These are phyloP conservation scores for Tetragonula clypearis DNA, from an alignment of 1,140 invertebrate species.

Conservation along the genomic window DNA sequence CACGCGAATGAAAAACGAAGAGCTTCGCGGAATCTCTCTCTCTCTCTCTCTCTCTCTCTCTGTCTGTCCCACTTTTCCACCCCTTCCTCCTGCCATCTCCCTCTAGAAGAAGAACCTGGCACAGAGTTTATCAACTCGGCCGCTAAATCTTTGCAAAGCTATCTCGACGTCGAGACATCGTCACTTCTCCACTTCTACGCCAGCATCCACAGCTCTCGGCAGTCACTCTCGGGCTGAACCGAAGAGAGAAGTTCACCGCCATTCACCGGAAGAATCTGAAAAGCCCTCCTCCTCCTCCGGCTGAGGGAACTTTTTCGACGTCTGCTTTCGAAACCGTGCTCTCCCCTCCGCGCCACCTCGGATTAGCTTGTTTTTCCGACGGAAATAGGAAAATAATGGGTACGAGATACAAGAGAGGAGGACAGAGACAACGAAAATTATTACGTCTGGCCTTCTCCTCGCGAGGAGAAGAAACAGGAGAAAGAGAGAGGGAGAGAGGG, in stretches of 20 bases:
- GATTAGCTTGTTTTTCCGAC: conserved; percentile 43
- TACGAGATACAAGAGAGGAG: not conserved
- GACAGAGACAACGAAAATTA: conserved; percentile 49
- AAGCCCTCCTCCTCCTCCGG: no score
- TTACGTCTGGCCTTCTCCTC: conserved; percentile 35
- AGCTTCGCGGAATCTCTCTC: no score
- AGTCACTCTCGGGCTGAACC: not conserved
- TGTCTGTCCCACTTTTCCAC: no score
- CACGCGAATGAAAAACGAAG: no score
- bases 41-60: no score
- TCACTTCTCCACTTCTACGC: not conserved
- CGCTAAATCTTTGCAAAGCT: not conserved
- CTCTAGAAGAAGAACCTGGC: no score
- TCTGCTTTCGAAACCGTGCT: not conserved
- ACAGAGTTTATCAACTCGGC: not conserved
- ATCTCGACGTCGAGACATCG: not conserved
- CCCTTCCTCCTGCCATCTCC: no score
- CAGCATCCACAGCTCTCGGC: not conserved
- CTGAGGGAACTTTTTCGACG: conserved; percentile 12
- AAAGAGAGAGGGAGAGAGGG: not conserved
- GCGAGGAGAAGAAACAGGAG: no score
- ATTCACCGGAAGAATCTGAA: not conserved
- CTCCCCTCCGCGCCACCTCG: not conserved
- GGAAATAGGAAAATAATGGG: not conserved
- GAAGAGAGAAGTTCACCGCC: not conserved